Conservation (phyloP, 2,888 invertebrate species). For the Merodon equestris region DNA sequence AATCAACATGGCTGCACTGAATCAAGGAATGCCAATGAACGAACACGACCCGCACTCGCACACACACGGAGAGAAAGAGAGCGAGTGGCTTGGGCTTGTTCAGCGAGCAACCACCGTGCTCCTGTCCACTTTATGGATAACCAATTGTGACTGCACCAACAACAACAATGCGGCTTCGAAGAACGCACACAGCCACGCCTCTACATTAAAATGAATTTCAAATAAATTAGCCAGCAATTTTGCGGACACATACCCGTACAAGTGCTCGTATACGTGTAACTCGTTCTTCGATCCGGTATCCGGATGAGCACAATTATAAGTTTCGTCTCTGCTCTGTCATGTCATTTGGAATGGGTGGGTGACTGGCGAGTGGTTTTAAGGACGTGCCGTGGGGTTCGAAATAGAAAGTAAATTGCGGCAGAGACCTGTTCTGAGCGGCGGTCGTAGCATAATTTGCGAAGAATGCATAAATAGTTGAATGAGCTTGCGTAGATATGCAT, state of each 20-base stretch:
- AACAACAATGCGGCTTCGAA: constrained; percentile 9
- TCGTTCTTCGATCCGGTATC: constrained; percentile 36
- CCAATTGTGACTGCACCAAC: constrained; percentile 51
- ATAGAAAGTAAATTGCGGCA: no score
- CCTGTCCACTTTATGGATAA: not conserved
- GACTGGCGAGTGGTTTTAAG: no score
- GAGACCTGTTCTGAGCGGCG: no score
- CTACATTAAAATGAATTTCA: constrained; percentile 67
- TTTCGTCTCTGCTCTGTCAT: constrained; percentile 11
- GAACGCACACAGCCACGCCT: constrained; percentile 45
- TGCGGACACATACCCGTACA: constrained; percentile 22
- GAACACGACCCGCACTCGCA: constrained; percentile 27
- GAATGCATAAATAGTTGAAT: no score
- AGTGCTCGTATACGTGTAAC: constrained; percentile 18
- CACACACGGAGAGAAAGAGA: constrained; percentile 7
- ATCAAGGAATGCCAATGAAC: constrained; percentile 63
- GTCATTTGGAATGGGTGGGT: constrained; percentile 20
- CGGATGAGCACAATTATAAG: constrained; percentile 59
- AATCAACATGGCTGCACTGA: constrained; percentile 66
- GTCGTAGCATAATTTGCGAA: no score
- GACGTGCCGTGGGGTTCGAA: no score
- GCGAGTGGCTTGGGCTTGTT: constrained; percentile 52
- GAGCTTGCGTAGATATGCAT: no score
- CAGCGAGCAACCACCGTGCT: constrained; percentile 7
- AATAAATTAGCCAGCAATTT: constrained; percentile 67